These are phyloP conservation scores for Heliconius charithonia DNA, from an alignment of 2,888 invertebrate species.

Conservation along the genomic window DNA sequence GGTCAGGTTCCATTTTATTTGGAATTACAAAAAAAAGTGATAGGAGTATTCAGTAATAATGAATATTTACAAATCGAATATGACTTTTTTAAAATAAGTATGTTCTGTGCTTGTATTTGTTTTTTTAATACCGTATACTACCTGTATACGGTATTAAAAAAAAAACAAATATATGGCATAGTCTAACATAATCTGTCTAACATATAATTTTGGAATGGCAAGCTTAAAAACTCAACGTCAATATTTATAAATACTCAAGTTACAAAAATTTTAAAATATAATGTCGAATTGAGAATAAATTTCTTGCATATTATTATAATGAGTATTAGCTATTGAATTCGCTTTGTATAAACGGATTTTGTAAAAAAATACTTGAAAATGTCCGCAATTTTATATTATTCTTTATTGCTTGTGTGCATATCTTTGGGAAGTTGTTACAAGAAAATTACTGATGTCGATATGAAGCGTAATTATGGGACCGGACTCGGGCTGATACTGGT, in stretches of 20 bases:
- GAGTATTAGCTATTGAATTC: neutral
- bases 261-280: conserved; percentile 9
- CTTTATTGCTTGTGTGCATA: conserved; percentile 75
- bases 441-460: conserved; percentile 74
- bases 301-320: neutral
- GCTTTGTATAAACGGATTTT: neutral
- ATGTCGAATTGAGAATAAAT: neutral
- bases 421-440: conserved; percentile 85
- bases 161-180: neutral
- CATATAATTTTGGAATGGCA: conserved; percentile 6
- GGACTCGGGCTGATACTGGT: conserved; percentile 84
- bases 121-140: no score
- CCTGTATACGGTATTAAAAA: no score
- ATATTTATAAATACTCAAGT: neutral
- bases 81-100: no score
- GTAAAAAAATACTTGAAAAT: conserved; percentile 45
- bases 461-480: conserved; percentile 85
- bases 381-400: conserved; percentile 58
- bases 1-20: no score
- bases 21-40: no score
- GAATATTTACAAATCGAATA: no score
- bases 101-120: no score
- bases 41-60: no score
- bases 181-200: neutral
- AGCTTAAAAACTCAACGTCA: neutral